Evolutionary conservation across 2,888 invertebrate genomes (phyloP).

Genomic region (Acanthopleura granulata): DNA sequence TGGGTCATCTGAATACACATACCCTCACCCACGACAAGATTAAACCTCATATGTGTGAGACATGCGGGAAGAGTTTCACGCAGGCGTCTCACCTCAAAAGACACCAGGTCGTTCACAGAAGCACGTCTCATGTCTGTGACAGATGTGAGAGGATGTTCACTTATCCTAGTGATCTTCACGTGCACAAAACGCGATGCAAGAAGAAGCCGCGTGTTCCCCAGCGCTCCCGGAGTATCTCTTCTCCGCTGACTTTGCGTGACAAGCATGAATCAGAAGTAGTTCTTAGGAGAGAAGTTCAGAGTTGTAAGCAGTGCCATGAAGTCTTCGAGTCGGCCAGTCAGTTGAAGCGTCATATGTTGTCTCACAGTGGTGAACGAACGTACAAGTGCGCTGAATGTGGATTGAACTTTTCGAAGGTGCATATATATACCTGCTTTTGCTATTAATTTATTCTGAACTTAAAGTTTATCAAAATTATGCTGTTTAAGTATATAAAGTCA

Average conservation of each 20-base stretch:
- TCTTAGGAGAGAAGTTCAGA: background rate
- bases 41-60: slow-evolving; percentile 63
- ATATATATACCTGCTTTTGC: too few relatives aligned
- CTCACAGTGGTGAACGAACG: slow-evolving; percentile 66
- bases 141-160: slow-evolving; percentile 63
- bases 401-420: slow-evolving; percentile 69
- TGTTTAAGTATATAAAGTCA: too few relatives aligned
- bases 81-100: slow-evolving; percentile 68
- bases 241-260: background rate
- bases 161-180: slow-evolving; percentile 61
- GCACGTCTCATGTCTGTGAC: slow-evolving; percentile 59
- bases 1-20: slow-evolving; percentile 68
- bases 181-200: slow-evolving; percentile 50
- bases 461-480: too few relatives aligned
- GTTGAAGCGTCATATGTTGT: slow-evolving; percentile 65
- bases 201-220: background rate
- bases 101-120: slow-evolving; percentile 65
- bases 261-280: background rate
- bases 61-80: slow-evolving; percentile 66
- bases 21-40: slow-evolving; percentile 67
- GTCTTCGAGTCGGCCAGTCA: slow-evolving; percentile 69
- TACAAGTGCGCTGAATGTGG: slow-evolving; percentile 69
- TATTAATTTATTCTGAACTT: too few relatives aligned
- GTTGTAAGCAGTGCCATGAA: slow-evolving; percentile 48
- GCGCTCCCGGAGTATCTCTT: background rate